A percentile compares a stretch with the other conserved stretches of the same genome.
These are phyloP conservation scores for Antedon mediterranea DNA, from an alignment of 53 echinoderm and acorn worm genomes.

Conservation along the genomic window DNA sequence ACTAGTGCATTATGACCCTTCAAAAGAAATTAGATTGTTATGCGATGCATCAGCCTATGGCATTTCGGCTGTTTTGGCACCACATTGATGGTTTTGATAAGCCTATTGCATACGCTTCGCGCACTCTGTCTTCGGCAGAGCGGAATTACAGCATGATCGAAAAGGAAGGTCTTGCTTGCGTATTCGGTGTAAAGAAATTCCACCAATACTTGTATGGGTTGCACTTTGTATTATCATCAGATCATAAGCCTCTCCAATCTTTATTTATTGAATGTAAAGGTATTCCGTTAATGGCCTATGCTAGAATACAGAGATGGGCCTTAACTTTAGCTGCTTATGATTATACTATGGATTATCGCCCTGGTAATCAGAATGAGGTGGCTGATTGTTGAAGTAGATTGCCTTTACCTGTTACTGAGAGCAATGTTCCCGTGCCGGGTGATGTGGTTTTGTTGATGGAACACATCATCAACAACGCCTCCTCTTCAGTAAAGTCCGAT, in stretches of 20 bases:
- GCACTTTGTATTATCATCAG: conserved; percentile 10
- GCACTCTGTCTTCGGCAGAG: conserved; percentile 20
- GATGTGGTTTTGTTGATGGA: neutral
- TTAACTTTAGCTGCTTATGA: neutral
- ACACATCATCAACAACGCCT: neutral
- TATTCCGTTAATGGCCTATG: conserved; percentile 18
- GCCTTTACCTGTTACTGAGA: neutral
- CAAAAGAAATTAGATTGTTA: neutral
- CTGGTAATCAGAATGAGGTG: neutral
- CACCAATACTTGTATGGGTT: conserved; percentile 23
- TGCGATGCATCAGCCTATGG: conserved; percentile 4
- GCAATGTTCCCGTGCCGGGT: neutral
- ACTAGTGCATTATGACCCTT: conserved; percentile 39
- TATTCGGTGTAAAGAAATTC: conserved; percentile 18
- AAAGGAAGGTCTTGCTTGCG: conserved; percentile 16
- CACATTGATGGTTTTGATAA: conserved; percentile 27
- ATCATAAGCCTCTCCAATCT: conserved; percentile 11
- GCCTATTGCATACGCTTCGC: conserved; percentile 48
- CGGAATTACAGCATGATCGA: conserved; percentile 18
- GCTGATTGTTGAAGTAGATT: neutral
- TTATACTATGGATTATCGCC: neutral
- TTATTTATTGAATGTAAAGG: conserved; percentile 8
- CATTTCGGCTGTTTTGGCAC: conserved; percentile 31
- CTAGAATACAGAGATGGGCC: conserved; percentile 18
- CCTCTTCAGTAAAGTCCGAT: conserved; percentile 26